Conservation (phyloP, 1,140 invertebrate species). For the Macrobrachium nipponense region DNA sequence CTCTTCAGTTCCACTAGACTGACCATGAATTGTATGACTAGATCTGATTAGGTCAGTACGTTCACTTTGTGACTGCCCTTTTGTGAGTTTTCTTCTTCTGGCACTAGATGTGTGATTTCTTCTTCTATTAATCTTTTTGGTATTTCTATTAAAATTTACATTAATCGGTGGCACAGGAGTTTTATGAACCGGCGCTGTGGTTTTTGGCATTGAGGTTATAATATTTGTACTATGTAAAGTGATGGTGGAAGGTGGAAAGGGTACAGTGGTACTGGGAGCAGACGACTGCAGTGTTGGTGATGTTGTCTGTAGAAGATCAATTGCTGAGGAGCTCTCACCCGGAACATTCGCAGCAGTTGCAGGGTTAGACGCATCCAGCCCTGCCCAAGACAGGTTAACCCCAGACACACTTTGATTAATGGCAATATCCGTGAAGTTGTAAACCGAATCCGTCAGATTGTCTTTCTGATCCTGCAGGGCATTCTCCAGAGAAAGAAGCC, state of each 20-base stretch:
- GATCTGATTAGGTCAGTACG: too few species aligned
- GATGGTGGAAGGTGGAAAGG: background rate
- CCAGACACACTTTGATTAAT: background rate
- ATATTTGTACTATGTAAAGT: background rate
- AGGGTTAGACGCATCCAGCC: too few species aligned
- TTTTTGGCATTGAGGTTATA: background rate
- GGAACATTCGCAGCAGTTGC: too few species aligned
- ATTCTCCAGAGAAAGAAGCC: conserved; percentile 40
- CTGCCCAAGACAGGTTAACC: background rate
- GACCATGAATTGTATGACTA: too few species aligned
- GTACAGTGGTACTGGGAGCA: background rate
- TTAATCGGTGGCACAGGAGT: background rate
- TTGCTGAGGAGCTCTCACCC: too few species aligned
- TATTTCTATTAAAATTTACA: background rate
- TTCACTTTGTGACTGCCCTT: too few species aligned
- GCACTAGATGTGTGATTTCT: background rate
- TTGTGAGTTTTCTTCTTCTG: too few species aligned
- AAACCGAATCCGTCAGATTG: conserved; percentile 17
- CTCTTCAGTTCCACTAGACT: too few species aligned
- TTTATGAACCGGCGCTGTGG: background rate
- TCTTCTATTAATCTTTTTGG: background rate
- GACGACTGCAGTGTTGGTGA: too few species aligned
- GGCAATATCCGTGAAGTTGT: background rate
- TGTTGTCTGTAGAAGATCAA: too few species aligned
- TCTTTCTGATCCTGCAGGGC: conserved; percentile 33